Base-by-base conservation (phyloP, 1,140 invertebrate genomes). In the Asobara japonica region DNA sequence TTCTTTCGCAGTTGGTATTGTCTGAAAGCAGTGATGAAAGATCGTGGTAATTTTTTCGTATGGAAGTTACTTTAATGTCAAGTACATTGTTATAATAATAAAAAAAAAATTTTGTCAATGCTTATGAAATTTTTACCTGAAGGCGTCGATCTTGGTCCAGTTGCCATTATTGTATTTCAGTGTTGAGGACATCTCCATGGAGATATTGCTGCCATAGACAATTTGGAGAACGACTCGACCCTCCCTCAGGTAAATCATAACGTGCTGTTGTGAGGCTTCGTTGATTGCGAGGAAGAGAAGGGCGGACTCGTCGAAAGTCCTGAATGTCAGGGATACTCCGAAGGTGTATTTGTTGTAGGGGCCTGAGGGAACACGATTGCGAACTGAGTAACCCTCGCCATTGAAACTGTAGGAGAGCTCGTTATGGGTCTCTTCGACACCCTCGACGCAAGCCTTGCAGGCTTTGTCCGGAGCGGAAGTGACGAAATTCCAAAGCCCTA, bases 401-500 rank as follows among this genome's bases (percentile, higher is more conserved):
- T 91, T 91, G 82, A 95, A 96, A 80, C 89, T 90, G 77, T 89
- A 93, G 3, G 88, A 87, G 25, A 85, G 82, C 60, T 89, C 89
- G 72, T 89, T 89, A 64, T 83, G 82, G 0, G 83, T 79, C 77
- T 86, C 88, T 78, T 89, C 89, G 48, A 88, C 89, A 60, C 93
- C 93, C 86, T 93, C 91, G 10, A 91, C 90, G 75, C 94, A 95
- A 13, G 92, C 93, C 51, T 88, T 89, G 79, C 96, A 98, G 6
- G 90, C 90, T 70, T 89, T 89, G 74, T 90, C 89, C n/a, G 86
- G 83, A 27, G 89, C 83, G 70, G 91, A 89, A 30, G 89, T 87
- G 0, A 86, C 72, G 81, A 97, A 98, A 85, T 97, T 95, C 95
- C 95, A 98, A 0, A 98, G 87, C 0, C 97, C 96, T 51, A 98